Percentiles rank a stretch among this genome's conserved stretches.
Evolutionary conservation across 2,888 invertebrate species (phyloP).

Genomic region (Mallateleia sp.): DNA sequence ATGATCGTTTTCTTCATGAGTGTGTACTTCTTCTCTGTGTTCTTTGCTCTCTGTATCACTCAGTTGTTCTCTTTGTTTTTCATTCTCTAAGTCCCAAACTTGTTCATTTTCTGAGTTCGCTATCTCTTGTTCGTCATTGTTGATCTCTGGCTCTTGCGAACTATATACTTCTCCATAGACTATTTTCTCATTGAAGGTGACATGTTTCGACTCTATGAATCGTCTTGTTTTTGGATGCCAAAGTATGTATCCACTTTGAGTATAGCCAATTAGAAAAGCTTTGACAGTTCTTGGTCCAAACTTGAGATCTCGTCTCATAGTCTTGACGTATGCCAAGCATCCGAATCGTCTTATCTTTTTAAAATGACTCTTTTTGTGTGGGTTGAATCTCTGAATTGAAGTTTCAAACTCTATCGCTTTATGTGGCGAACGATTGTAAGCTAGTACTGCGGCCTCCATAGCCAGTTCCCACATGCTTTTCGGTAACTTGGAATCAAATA

Average conservation of each 20-base stretch:
- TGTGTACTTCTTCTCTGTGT: no score
- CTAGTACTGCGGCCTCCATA: background rate
- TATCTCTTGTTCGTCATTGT: no score
- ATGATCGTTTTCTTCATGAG: no score
- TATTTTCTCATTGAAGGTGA: conserved; percentile 45
- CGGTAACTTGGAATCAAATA: conserved; percentile 20
- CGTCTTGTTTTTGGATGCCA: conserved; percentile 67
- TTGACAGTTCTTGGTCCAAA: conserved; percentile 1
- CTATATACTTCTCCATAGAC: conserved; percentile 35
- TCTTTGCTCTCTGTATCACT: no score
- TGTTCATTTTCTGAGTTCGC: no score
- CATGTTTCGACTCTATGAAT: conserved; percentile 55
- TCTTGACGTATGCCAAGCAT: background rate
- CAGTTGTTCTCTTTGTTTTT: no score
- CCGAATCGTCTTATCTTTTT: no score
- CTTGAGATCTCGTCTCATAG: no score
- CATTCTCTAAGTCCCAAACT: no score
- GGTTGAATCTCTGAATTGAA: background rate
- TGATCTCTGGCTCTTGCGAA: no score
- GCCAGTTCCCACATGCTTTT: conserved; percentile 24
- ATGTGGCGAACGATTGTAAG: conserved; percentile 15
- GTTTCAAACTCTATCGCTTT: conserved; percentile 1
- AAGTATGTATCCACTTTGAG: conserved; percentile 72
- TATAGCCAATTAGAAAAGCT: conserved; percentile 28
- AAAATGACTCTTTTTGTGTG: no score